These are phyloP conservation scores for Muscicapa striata DNA, from an alignment of 2,797 vertebrate species.

Conservation along the genomic window DNA sequence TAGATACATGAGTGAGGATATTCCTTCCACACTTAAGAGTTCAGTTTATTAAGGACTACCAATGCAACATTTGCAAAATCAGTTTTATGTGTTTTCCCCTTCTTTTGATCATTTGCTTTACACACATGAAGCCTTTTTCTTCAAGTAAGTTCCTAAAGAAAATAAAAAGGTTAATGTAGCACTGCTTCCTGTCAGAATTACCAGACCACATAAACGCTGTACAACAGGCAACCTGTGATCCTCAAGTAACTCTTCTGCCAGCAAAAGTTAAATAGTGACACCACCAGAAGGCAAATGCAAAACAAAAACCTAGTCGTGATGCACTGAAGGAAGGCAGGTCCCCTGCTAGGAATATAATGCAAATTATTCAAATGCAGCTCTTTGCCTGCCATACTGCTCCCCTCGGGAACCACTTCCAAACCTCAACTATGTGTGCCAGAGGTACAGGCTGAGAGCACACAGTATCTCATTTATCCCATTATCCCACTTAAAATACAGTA, in stretches of 20 bases:
- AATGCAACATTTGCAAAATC: background rate
- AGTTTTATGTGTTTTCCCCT: background rate
- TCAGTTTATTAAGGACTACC: background rate
- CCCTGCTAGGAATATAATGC: conserved; percentile 36
- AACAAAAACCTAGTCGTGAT: background rate
- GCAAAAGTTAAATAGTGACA: conserved; percentile 28
- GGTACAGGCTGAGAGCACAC: conserved; percentile 36
- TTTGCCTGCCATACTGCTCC: conserved; percentile 3
- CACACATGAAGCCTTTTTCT: background rate
- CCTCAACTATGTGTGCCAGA: conserved; percentile 37
- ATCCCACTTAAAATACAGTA: background rate
- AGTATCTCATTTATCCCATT: conserved; percentile 58
- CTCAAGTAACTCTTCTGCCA: conserved; percentile 1
- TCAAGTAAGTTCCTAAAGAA: background rate
- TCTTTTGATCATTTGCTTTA: background rate
- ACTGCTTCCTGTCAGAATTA: background rate
- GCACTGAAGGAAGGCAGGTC: background rate
- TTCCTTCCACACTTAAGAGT: background rate
- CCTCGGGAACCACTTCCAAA: conserved; percentile 37
- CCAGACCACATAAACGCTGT: background rate
- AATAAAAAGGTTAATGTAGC: background rate
- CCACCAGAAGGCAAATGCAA: background rate
- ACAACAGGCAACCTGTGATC: background rate
- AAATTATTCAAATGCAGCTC: conserved; percentile 51
- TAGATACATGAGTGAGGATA: background rate